A percentile compares a stretch with the other conserved stretches of the same genome.
Evolutionary conservation across 2,888 invertebrate genomes (phyloP).

Genomic region (Glyphotaelius pellucidus): DNA sequence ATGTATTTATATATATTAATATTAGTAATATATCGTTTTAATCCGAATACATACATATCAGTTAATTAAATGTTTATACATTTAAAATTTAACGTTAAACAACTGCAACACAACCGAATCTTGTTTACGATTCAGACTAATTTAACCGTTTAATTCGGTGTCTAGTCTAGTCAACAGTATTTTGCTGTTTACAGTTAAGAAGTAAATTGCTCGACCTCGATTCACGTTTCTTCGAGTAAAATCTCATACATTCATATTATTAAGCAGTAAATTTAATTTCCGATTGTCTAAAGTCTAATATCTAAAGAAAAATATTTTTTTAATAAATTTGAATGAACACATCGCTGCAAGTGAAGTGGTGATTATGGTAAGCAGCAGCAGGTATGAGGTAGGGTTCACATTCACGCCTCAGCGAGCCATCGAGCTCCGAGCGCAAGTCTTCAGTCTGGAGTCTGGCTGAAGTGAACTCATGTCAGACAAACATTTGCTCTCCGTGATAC

Average conservation of each 20-base stretch:
- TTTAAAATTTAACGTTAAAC: too few relatives aligned
- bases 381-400: background rate
- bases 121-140: background rate
- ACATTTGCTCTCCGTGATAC: background rate
- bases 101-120: background rate
- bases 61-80: too few relatives aligned
- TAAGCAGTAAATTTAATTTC: background rate
- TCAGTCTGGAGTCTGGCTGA: background rate
- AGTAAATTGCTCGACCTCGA: background rate
- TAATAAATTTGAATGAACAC: background rate
- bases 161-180: background rate
- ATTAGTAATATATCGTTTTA: too few relatives aligned
- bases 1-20: too few relatives aligned
- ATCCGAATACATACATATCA: too few relatives aligned
- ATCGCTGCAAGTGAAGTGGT: background rate
- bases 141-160: background rate
- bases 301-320: background rate
- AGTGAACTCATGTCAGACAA: background rate
- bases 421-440: background rate
- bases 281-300: background rate
- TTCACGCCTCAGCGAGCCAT: background rate
- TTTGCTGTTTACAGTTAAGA: background rate
- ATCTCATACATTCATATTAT: background rate
- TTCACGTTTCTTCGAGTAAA: background rate
- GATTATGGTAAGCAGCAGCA: background rate